Evolutionary conservation across 2,888 invertebrate genomes (phyloP), one percentile per base, ranked within the genome.

Genomic region (Patella caerulea): DNA sequence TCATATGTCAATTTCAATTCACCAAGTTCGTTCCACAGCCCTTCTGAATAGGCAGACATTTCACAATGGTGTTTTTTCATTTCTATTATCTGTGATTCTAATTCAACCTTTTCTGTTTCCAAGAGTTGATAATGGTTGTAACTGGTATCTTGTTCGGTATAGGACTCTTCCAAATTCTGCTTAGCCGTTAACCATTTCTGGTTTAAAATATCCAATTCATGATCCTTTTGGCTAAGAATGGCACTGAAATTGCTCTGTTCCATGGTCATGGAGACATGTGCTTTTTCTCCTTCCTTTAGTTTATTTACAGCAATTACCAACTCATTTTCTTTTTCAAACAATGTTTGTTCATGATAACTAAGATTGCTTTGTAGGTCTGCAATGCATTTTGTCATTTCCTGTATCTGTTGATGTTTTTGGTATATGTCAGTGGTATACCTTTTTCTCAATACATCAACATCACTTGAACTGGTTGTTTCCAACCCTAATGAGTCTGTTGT

Each of bases 301-400:
- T 59, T 17, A 59, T 17, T 9, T 9, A 19, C n/a, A 59, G 15
- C 71, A 19, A 17, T n/a, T 29, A 17, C n/a, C 53, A 77, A 59
- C 29, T 78, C 75, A n/a, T 72, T 17, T 9, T 54, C 45, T 29
- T 74, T 72, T 17, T 53, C 71, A 73, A 19, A 24, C n/a, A 24
- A 69, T 24, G 75, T 71, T 4, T 53, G 34, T 65, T 72, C 71
- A 17, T 59, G 19, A 19, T 59, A 59, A 59, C 59, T 59, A 12
- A 19, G 59, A 59, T 59, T 59, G 19, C 1, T 59, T 59, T 59
- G 59, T 19, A 59, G 59, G 19, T 19, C 59, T 19, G 19, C 59
- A 19, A 59, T 59, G 19, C 9, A 4, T 59, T 59, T 59, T 19
- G 9, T 59, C 17, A 59, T 11, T 17, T 59, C 59, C 59, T 59